Percentiles rank a stretch among this genome's conserved stretches.
Conservation (phyloP, 2,888 invertebrate genomes). For the Agyllia agylla region DNA sequence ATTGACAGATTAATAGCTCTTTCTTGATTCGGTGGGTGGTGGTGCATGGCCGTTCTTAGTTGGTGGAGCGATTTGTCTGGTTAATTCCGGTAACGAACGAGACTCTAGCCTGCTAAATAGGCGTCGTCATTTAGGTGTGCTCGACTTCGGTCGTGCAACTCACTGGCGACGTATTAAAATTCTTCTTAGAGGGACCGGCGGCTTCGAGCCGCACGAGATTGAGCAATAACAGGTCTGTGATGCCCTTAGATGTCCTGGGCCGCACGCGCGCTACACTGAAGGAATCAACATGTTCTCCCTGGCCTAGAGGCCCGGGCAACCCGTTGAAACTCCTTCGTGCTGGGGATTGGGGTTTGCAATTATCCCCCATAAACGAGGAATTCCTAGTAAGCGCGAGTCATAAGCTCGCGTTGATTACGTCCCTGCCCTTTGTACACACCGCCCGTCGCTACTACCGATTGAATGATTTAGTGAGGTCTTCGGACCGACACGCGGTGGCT, state of each 20-base stretch:
- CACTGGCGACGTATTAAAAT: conserved; percentile 3
- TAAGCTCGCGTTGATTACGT: not conserved
- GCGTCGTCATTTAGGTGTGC: conserved; percentile 3
- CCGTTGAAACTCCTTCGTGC: conserved; percentile 3
- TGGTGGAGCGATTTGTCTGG: conserved; percentile 3
- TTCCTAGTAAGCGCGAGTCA: not conserved
- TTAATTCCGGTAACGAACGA: conserved; percentile 3
- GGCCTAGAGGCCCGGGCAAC: conserved; percentile 3
- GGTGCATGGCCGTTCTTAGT: conserved; percentile 3
- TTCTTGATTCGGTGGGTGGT: conserved; percentile 3
- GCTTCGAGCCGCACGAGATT: conserved; percentile 3
- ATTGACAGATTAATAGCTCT: conserved; percentile 3
- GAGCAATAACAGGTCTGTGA: conserved; percentile 3
- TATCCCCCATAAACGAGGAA: conserved; percentile 3
- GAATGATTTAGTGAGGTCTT: not conserved
- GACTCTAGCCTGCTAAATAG: conserved; percentile 3
- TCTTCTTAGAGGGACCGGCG: conserved; percentile 3
- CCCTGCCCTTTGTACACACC: conserved; percentile 3
- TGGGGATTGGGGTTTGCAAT: conserved; percentile 3
- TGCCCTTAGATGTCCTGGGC: conserved; percentile 3
- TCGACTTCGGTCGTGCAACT: not conserved
- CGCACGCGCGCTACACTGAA: conserved; percentile 3
- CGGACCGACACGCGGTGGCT: not conserved
- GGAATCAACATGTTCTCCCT: conserved; percentile 3
- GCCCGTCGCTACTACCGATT: conserved; percentile 3